Conservation (phyloP, 2,888 invertebrate genomes). For the Neoascia interrupta region DNA sequence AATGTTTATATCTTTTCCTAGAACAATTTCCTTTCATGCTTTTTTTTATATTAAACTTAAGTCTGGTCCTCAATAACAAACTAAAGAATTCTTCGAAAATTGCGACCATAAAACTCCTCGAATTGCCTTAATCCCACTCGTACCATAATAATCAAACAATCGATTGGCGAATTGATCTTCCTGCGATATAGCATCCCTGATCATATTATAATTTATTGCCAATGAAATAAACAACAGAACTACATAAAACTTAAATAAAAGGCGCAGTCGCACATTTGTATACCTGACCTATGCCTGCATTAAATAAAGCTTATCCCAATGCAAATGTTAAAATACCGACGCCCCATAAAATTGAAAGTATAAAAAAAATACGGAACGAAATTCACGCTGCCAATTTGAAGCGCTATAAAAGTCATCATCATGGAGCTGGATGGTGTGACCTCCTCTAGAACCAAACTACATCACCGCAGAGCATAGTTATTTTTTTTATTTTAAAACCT, state of each 20-base stretch:
- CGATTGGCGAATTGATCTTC: slow-evolving; percentile 53
- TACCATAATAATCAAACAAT: slow-evolving; percentile 57
- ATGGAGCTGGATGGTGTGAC: slow-evolving; percentile 1
- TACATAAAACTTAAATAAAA: slow-evolving; percentile 42
- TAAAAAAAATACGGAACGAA: slow-evolving; percentile 39
- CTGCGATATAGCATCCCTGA: neutral
- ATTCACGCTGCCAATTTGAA: slow-evolving; percentile 27
- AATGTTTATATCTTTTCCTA: too few species aligned
- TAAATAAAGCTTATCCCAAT: slow-evolving; percentile 38
- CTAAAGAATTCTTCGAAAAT: too few species aligned
- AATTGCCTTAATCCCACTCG: too few species aligned
- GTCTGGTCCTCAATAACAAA: too few species aligned
- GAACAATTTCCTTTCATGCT: too few species aligned
- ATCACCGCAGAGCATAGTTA: slow-evolving; percentile 26
- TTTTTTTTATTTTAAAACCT: slow-evolving; percentile 4
- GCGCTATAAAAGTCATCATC: slow-evolving; percentile 42
- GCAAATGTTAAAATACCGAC: slow-evolving; percentile 18
- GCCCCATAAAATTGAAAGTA: slow-evolving; percentile 54
- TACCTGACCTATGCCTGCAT: too few species aligned
- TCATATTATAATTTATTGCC: slow-evolving; percentile 55
- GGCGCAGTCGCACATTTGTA: slow-evolving; percentile 8
- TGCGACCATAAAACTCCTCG: too few species aligned
- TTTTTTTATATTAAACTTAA: too few species aligned
- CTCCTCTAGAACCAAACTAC: slow-evolving; percentile 18
- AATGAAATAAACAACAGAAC: slow-evolving; percentile 55